Evolutionary conservation across 2,113 vertebrate species (phyloP).

Genomic region (Mormoops blainvillei): DNA sequence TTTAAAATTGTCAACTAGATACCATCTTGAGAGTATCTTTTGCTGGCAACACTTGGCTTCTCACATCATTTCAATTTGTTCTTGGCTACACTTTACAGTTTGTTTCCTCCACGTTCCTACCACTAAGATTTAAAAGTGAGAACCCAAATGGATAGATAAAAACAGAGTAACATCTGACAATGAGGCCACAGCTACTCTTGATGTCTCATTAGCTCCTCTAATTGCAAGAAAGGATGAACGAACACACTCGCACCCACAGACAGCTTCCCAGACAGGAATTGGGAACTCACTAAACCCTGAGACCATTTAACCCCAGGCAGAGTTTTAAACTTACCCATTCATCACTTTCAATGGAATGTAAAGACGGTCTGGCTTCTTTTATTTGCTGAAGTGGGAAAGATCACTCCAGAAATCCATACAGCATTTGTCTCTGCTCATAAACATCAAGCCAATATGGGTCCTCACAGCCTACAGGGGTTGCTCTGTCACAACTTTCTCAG

Average conservation of each 20-base stretch:
- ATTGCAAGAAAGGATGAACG: slow-evolving; percentile 25
- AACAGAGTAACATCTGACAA: background rate
- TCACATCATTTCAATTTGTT: slow-evolving; percentile 22
- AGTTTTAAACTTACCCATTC: slow-evolving; percentile 33
- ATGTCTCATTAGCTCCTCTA: slow-evolving; percentile 19
- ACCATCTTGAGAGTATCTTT: background rate
- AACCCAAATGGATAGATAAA: background rate
- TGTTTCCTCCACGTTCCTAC: background rate
- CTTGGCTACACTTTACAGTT: background rate
- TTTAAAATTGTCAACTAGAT: background rate
- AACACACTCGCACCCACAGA: background rate
- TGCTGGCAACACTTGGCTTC: background rate
- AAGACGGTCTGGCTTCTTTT: slow-evolving; percentile 28
- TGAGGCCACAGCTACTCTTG: background rate
- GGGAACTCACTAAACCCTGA: background rate
- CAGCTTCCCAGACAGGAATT: background rate
- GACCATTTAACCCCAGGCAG: slow-evolving; percentile 12
- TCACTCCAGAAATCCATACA: slow-evolving; percentile 33
- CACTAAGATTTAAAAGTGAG: background rate
- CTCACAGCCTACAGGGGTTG: background rate
- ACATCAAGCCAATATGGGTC: slow-evolving; percentile 21
- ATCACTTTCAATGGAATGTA: slow-evolving; percentile 27
- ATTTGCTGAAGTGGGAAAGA: slow-evolving; percentile 3
- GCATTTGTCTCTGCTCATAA: slow-evolving; percentile 6
- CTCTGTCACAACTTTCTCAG: slow-evolving; percentile 22